Percentiles rank a stretch among this genome's conserved stretches.
Conservation (phyloP, 2,797 vertebrate genomes). For the Eulemur coronatus region DNA sequence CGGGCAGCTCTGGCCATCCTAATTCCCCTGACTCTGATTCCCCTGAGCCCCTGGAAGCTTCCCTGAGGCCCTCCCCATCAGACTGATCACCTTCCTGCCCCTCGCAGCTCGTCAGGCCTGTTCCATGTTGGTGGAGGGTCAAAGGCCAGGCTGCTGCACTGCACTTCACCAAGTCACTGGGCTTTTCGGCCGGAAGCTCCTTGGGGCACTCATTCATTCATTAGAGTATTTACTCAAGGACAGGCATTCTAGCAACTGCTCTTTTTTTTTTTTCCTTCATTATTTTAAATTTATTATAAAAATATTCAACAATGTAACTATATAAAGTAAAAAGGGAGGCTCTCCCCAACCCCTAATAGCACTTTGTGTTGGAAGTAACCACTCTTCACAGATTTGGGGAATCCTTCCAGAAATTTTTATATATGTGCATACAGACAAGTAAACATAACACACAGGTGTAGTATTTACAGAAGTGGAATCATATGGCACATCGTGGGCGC, state of each 20-base stretch:
- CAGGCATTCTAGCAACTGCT: neutral
- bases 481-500: neutral
- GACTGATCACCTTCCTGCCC: neutral
- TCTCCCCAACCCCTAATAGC: neutral
- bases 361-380: neutral
- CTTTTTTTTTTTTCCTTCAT: neutral
- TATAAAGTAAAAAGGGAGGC: neutral
- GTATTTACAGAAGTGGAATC: neutral
- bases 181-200: neutral
- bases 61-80: neutral
- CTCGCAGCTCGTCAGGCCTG: neutral
- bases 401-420: neutral
- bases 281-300: neutral
- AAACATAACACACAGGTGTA: neutral
- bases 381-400: neutral
- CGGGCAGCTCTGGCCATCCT: neutral
- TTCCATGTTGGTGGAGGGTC: neutral
- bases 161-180: neutral
- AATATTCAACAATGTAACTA: neutral
- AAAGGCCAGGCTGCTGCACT: neutral
- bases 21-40: neutral
- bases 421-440: neutral
- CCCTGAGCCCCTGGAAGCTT: neutral
- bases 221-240: neutral
- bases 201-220: neutral